phyloP scores from a whole-genome alignment of 2,797 vertebrate species.

The Staurois parvus region DNA sequence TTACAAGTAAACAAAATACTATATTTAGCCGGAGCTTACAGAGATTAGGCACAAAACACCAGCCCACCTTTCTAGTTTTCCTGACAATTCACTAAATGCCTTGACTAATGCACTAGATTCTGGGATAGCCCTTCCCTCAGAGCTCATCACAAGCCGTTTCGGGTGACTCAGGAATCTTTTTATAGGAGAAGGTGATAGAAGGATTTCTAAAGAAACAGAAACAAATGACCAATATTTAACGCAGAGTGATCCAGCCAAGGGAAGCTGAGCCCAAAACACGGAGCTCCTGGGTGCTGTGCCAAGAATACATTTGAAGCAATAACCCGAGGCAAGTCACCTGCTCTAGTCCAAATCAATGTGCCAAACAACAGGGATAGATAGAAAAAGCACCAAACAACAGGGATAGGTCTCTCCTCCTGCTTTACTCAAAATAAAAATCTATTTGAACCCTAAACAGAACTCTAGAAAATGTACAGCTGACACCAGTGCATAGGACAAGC shows the following conservation, averaged over 20 bases:
- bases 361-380: neutral
- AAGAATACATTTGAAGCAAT: neutral
- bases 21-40: too few species aligned
- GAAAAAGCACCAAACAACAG: neutral
- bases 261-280: neutral
- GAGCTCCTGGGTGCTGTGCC: neutral
- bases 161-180: neutral
- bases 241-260: neutral
- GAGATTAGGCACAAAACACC: too few species aligned
- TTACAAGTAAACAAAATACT: too few species aligned
- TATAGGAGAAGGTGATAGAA: neutral
- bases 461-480: too few species aligned
- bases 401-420: neutral
- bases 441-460: too few species aligned
- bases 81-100: neutral
- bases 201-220: neutral
- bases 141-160: neutral
- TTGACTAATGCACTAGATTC: neutral
- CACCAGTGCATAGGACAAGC: too few species aligned
- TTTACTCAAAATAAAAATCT: neutral
- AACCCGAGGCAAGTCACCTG: slow-evolving; percentile 33
- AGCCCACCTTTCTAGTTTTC: too few species aligned
- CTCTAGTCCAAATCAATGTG: neutral
- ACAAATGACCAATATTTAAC: neutral
- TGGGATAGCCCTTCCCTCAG: neutral